Conservation (phyloP, 2,888 invertebrate species). For the Agriopis marginaria region DNA sequence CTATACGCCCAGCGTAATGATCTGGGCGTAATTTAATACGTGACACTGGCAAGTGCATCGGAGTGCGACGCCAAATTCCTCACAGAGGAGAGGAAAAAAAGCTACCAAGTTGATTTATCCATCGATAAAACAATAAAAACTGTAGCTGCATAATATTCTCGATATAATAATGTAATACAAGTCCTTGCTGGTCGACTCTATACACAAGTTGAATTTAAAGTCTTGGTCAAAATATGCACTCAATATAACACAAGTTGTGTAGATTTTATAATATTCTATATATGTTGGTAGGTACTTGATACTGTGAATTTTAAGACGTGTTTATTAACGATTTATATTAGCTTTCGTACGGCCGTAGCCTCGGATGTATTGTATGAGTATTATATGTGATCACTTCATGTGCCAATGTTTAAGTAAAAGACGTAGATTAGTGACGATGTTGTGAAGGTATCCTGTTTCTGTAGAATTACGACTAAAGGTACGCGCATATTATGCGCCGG, state of each 20-base stretch:
- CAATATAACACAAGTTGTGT: slow-evolving; percentile 58
- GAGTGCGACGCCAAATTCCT: too few relatives aligned
- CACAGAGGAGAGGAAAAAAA: too few relatives aligned
- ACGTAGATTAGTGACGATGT: slow-evolving; percentile 61
- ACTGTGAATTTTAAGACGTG: slow-evolving; percentile 62
- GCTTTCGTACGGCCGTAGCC: slow-evolving; percentile 63
- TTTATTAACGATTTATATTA: slow-evolving; percentile 54
- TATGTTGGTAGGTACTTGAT: slow-evolving; percentile 68
- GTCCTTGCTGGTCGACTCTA: not conserved
- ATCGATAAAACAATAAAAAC: not conserved
- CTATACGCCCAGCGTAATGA: too few relatives aligned
- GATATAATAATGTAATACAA: not conserved
- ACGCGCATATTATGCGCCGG: not conserved
- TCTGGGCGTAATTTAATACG: too few relatives aligned
- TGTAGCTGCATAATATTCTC: not conserved
- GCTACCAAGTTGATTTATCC: not conserved
- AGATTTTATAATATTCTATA: slow-evolving; percentile 69
- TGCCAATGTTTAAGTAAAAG: slow-evolving; percentile 81
- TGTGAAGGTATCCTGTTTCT: slow-evolving; percentile 36
- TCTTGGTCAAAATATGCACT: slow-evolving; percentile 32
- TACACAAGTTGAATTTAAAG: slow-evolving; percentile 14
- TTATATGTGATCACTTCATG: slow-evolving; percentile 78
- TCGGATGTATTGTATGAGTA: slow-evolving; percentile 65
- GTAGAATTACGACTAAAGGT: not conserved
- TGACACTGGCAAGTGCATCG: too few relatives aligned